phyloP scores from a whole-genome alignment of 2,888 invertebrate genomes.

The Megaustenia siamemsis region DNA sequence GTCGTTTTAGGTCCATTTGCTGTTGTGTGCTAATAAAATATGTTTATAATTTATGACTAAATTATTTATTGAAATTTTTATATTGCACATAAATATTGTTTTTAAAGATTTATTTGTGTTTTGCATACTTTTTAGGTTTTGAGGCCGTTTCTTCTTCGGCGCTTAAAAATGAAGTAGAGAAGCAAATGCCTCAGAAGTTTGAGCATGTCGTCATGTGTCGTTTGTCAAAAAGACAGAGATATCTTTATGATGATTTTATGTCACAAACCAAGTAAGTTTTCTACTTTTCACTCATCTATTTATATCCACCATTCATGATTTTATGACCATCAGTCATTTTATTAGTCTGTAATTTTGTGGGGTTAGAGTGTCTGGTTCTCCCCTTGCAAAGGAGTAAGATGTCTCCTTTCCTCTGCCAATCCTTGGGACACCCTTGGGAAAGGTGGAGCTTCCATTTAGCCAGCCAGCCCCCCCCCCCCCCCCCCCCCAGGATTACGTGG shows the following conservation, averaged over 20 bases:
- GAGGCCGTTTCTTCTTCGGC: slow-evolving; percentile 95
- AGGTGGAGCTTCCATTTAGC: no score
- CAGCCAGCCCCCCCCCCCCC: no score
- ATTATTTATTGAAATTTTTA: not conserved
- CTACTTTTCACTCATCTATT: not conserved
- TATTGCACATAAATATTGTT: not conserved
- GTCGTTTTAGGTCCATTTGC: no score
- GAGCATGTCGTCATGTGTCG: slow-evolving; percentile 80
- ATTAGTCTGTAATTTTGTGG: no score
- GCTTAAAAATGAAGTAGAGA: slow-evolving; percentile 99
- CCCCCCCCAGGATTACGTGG: no score
- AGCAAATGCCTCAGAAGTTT: slow-evolving; percentile 95
- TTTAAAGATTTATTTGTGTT: not conserved
- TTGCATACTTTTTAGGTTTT: slow-evolving; percentile 85
- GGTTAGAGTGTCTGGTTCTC: no score
- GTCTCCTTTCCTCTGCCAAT: no score
- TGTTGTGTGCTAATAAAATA: no score
- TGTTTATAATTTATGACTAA: not conserved
- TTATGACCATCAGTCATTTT: no score
- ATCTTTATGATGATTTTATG: slow-evolving; percentile 99
- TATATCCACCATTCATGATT: not conserved
- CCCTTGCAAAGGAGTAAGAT: no score
- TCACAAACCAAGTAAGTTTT: slow-evolving; percentile 88
- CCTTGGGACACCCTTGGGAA: no score
- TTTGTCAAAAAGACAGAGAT: slow-evolving; percentile 96